Percentiles rank a stretch among this genome's conserved stretches.
Evolutionary conservation across 2,797 vertebrate species (phyloP).

Genomic region (Danio albolineatus): DNA sequence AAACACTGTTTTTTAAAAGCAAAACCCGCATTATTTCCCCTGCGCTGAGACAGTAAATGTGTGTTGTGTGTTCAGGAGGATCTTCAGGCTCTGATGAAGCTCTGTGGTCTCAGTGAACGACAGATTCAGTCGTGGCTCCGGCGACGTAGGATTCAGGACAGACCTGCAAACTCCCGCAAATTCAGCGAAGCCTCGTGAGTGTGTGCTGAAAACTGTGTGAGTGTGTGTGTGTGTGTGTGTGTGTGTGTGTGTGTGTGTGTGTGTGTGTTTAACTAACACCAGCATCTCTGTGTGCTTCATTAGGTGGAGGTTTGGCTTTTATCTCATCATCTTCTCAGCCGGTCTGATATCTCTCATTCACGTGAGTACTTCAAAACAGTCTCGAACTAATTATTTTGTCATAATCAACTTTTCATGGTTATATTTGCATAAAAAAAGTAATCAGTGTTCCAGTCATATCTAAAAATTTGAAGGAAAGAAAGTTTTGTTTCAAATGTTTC

Average conservation of each 20-base stretch:
- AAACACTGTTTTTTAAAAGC: too few species aligned
- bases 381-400: not conserved
- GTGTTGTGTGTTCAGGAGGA: constrained; percentile 68
- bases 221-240: too few species aligned
- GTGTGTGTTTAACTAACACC: not conserved
- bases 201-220: not conserved
- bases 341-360: constrained; percentile 83
- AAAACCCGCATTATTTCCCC: too few species aligned
- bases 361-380: constrained; percentile 80
- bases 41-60: too few species aligned
- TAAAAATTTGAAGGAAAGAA: too few species aligned
- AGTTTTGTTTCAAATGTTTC: too few species aligned
- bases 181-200: constrained; percentile 91
- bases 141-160: constrained; percentile 83
- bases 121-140: constrained; percentile 90
- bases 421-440: too few species aligned
- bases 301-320: constrained; percentile 93
- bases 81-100: constrained; percentile 73
- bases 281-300: constrained; percentile 45
- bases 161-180: constrained; percentile 86
- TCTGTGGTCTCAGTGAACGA: constrained; percentile 78
- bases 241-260: too few species aligned
- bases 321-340: constrained; percentile 80
- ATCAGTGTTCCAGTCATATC: too few species aligned
- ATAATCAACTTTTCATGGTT: not conserved